Evolutionary conservation across 2,888 invertebrate genomes (phyloP), one percentile per base, ranked within the genome.

Genomic region (Lycaena phlaeas): DNA sequence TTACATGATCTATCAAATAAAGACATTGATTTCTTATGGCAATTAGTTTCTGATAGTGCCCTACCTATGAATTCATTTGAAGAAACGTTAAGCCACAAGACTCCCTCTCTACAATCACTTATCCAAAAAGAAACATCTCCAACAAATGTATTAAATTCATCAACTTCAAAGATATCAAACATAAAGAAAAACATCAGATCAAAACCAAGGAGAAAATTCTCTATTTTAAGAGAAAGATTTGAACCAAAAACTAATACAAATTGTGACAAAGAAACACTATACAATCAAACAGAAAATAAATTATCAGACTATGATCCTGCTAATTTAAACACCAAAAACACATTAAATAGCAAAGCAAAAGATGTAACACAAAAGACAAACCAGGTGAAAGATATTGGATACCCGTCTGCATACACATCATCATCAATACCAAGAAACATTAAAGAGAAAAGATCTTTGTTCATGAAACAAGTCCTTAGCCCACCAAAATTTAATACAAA

Each of bases 381-480:
- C 51, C 43, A 48, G 47, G 49, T 48, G 47, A 49, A 44, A 2
- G 25, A 36, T n/a, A n/a, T n/a, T n/a, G n/a, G n/a, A n/a, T n/a
- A 31, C 26, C 11, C 26, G 10, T 34, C 34, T 3, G 25, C 39
- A 9, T 40, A 25, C 12, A 30, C 39, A 7, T 15, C 22, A 4
- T 27, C 18, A 4, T 27, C 18, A 6, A 11, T 27, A 26, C 30
- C 71, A 29, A 73, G 70, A 54, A 76, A 70, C 50, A 59, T 86
- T 10, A 86, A 81, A 49, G 87, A 87, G 40, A 87, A 85, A 52
- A 67, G 84, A 51, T 84, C 84, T 43, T 54, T 87, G 49, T 87
- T 87, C 60, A 69, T 87, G 60, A 87, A 87, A 58, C 87, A 87
- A 69, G 87, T 87, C 41, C 64, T 87, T 45, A 87, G 81, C 47